Percentiles rank a stretch among this genome's conserved stretches.
These are phyloP conservation scores for Encarsia formosa DNA, from an alignment of 2,888 invertebrate genomes.

Conservation along the genomic window DNA sequence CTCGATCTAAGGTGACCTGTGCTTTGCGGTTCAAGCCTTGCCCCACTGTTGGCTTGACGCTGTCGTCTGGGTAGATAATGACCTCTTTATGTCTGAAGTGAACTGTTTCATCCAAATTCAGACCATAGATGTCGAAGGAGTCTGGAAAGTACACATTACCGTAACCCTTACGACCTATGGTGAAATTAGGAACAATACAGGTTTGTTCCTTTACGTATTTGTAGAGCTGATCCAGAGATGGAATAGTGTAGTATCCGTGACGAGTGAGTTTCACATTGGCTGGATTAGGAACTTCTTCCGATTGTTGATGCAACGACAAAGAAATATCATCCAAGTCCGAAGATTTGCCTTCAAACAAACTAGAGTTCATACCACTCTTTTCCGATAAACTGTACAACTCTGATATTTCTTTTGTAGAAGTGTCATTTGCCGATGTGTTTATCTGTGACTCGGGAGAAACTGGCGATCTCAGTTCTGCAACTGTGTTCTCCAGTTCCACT, in stretches of 20 bases:
- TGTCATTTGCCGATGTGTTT: not conserved
- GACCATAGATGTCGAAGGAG: constrained; percentile 69
- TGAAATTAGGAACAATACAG: constrained; percentile 81
- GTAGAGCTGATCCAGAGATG: constrained; percentile 75
- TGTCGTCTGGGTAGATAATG: constrained; percentile 88
- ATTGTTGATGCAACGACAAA: no score
- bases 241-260: constrained; percentile 88
- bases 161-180: constrained; percentile 83
- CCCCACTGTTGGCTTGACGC: constrained; percentile 82
- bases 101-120: constrained; percentile 85
- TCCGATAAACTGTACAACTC: not conserved
- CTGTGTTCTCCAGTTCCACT: constrained; percentile 42
- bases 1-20: constrained; percentile 86
- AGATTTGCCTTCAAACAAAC: constrained; percentile 11
- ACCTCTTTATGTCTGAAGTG: constrained; percentile 93
- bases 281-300: constrained; percentile 57
- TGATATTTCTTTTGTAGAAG: not conserved
- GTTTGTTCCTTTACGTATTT: constrained; percentile 67
- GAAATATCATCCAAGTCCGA: no score
- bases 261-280: constrained; percentile 74
- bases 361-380: not conserved
- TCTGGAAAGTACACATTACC: constrained; percentile 79
- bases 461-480: constrained; percentile 41
- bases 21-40: constrained; percentile 85
- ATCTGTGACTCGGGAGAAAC: constrained; percentile 20